These are phyloP conservation scores for Cryptomyrus ogoouensis DNA, from an alignment of 2,113 vertebrate genomes.

Conservation along the genomic window DNA sequence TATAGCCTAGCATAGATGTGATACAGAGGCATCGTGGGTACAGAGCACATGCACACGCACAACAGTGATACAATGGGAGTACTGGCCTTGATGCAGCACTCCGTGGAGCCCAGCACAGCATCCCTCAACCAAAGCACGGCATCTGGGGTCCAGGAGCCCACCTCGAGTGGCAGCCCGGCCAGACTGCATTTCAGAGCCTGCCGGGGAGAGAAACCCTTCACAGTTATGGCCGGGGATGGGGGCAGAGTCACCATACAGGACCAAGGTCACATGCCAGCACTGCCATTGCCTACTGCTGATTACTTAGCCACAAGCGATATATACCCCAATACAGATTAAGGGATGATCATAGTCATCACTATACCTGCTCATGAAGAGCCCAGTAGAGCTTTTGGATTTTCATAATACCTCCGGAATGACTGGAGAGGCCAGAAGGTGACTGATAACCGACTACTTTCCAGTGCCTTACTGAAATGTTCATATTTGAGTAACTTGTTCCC, in stretches of 20 bases:
- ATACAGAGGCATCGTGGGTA: neutral
- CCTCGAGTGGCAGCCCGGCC: constrained; percentile 75
- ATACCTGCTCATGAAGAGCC: neutral
- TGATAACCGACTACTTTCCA: neutral
- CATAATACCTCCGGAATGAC: neutral
- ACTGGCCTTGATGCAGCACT: constrained; percentile 86
- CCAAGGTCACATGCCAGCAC: neutral
- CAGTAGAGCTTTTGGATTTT: neutral
- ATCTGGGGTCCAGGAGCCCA: constrained; percentile 90
- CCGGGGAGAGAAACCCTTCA: neutral
- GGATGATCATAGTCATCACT: neutral
- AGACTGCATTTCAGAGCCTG: constrained; percentile 87
- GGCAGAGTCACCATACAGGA: no score
- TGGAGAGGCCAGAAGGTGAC: neutral
- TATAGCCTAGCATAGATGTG: neutral
- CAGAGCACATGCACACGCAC: neutral
- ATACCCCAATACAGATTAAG: neutral
- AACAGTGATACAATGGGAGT: neutral
- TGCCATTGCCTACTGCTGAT: neutral
- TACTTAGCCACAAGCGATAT: neutral
- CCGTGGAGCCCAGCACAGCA: constrained; percentile 73
- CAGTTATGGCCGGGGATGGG: neutral
- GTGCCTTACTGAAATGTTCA: neutral
- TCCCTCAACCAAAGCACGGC: constrained; percentile 89
- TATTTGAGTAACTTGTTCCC: neutral